A percentile compares a stretch with the other conserved stretches of the same genome.
Evolutionary conservation across 1,140 invertebrate genomes (phyloP).

Genomic region (Anoplolepis gracilipes): DNA sequence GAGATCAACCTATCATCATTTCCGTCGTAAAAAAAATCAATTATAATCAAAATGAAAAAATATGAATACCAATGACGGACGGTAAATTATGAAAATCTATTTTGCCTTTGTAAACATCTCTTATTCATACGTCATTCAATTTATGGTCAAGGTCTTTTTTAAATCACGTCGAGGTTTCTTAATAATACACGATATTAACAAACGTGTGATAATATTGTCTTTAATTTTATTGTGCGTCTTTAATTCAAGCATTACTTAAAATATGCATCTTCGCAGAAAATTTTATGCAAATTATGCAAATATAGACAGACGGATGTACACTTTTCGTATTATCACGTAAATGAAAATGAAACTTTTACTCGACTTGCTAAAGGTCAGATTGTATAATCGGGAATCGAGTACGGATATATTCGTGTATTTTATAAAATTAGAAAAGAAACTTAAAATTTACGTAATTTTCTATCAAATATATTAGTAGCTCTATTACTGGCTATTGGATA

Average conservation of each 20-base stretch:
- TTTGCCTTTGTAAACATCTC: not conserved
- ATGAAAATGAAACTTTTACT: not conserved
- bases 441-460: too few relatives aligned
- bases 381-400: not conserved
- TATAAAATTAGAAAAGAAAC: not conserved
- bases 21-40: not conserved
- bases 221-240: not conserved
- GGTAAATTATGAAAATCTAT: not conserved
- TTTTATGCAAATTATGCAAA: constrained; percentile 9
- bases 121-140: not conserved
- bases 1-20: not conserved
- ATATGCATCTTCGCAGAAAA: not conserved
- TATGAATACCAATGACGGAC: not conserved
- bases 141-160: not conserved
- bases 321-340: not conserved
- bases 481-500: too few relatives aligned
- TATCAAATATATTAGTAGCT: too few relatives aligned
- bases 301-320: not conserved
- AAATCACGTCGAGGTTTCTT: not conserved
- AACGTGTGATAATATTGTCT: not conserved
- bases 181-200: not conserved
- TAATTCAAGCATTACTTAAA: not conserved
- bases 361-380: not conserved
- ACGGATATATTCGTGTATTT: not conserved
- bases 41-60: constrained; percentile 2